These are phyloP conservation scores for Pagrus major DNA, from an alignment of 2,113 vertebrate species.

Conservation along the genomic window DNA sequence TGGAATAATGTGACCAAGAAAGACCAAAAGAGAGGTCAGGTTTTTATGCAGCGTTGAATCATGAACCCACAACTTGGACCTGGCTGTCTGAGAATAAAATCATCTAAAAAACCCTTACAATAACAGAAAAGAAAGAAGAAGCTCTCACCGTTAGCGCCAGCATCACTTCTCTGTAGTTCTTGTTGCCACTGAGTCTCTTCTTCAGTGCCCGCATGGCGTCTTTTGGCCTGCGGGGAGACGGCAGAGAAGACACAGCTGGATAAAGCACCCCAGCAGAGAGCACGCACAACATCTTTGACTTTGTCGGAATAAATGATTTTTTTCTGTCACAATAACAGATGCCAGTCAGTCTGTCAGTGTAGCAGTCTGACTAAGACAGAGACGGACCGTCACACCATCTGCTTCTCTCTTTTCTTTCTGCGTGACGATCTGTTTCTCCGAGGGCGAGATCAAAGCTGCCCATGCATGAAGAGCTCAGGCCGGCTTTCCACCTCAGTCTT, in stretches of 20 bases:
- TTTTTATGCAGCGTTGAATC: neutral
- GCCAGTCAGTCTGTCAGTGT: constrained; percentile 48
- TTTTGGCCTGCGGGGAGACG: constrained; percentile 89
- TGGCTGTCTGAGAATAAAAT: constrained; percentile 1
- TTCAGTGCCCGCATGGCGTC: constrained; percentile 95
- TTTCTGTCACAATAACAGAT: constrained; percentile 52
- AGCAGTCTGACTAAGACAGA: constrained; percentile 46
- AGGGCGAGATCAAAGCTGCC: constrained; percentile 62
- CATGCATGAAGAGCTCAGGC: constrained; percentile 48
- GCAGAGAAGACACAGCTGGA: constrained; percentile 33
- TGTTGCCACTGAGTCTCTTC: constrained; percentile 95
- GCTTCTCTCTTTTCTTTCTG: constrained; percentile 37
- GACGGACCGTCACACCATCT: constrained; percentile 56
- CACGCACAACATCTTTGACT: constrained; percentile 26
- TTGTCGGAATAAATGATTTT: constrained; percentile 39
- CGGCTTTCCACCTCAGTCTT: constrained; percentile 37
- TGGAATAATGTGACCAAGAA: neutral
- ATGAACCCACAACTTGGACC: neutral
- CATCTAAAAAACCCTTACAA: neutral
- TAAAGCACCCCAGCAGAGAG: constrained; percentile 26
- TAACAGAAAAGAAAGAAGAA: neutral
- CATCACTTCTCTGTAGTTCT: constrained; percentile 98
- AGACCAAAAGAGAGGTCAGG: neutral
- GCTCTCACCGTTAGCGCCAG: constrained; percentile 93
- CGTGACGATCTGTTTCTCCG: constrained; percentile 34